Evolutionary conservation across 1,140 invertebrate species (phyloP), one percentile per base, ranked within the genome.

Genomic region (Probaryconus sp.): DNA sequence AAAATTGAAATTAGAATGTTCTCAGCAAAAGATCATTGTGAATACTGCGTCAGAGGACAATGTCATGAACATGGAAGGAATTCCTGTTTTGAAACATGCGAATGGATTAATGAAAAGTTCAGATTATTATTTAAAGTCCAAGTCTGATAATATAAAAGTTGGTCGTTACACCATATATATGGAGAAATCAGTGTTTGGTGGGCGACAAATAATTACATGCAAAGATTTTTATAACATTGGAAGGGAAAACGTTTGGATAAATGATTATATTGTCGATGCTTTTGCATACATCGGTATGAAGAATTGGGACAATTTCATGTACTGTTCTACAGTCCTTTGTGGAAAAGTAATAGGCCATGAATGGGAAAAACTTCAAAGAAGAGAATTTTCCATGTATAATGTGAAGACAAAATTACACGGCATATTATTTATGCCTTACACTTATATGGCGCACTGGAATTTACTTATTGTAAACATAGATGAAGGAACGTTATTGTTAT

Each of bases 381-480:
- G 14, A 10, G n/a, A 14, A 1, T 37, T 24, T 17, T 3, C 55
- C 26, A 26, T 47, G 4, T 60, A 37, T 28, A 35, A 47, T 1
- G 20, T 14, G 1, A 18, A 38, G 18, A 30, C 11, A 7, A 4
- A 38, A 40, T 6, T 33, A 5, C 6, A 33, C 7, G 18, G 18
- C 2, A 40, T 2, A 45, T 30, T 61, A 30, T 31, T 50, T 1
- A 26, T 61, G 24, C 56, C 56, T 20, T 61, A 40, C 16, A 7
- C 2, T 5, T 48, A 18, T 18, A 17, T 48, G 11, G 42, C 17
- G 1, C 48, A 45, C 38, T 65, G 48, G 47, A n/a, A 18, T 1
- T 33, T 65, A 9, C 18, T 53, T n/a, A 21, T 38, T 20, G 31
- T 65, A 4, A 35, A 65, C 28, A 18, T 53, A 17, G n/a, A 24